Percentiles rank a stretch among this genome's conserved stretches.
phyloP scores from a whole-genome alignment of 2,797 vertebrate genomes.

The Brotula barbata region DNA sequence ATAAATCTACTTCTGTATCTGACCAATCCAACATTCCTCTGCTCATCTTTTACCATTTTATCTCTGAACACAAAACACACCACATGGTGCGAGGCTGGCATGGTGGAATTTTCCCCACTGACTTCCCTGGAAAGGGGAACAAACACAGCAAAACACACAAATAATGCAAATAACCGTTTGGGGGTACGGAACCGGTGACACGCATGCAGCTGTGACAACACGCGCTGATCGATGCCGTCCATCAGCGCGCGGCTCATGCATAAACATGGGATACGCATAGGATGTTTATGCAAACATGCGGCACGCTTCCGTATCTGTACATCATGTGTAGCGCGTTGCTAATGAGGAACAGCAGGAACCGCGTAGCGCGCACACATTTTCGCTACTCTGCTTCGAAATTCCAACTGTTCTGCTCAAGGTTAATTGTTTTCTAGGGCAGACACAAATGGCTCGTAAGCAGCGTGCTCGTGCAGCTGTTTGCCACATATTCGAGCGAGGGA shows the following conservation, averaged over 20 bases:
- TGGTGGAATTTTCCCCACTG: neutral
- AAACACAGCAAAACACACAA: neutral
- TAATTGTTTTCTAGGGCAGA: conserved; percentile 61
- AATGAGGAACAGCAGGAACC: conserved; percentile 57
- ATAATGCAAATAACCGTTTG: neutral
- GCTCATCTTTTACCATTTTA: no score
- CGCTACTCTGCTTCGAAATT: conserved; percentile 35
- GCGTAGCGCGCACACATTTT: conserved; percentile 26
- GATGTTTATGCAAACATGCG: conserved; percentile 48
- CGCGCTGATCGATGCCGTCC: conserved; percentile 26
- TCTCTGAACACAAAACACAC: no score
- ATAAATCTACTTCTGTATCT: no score
- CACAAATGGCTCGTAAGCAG: conserved; percentile 48
- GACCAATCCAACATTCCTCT: no score
- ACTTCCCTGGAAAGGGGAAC: neutral
- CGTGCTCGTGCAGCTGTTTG: conserved; percentile 57
- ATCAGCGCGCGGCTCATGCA: conserved; percentile 36
- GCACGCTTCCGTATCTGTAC: conserved; percentile 36
- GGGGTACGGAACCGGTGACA: neutral
- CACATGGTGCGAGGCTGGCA: neutral
- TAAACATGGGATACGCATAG: conserved; percentile 34
- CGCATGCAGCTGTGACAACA: conserved; percentile 22
- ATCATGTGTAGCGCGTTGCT: conserved; percentile 27
- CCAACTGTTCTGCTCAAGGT: conserved; percentile 59
- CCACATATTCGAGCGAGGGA: conserved; percentile 14